A percentile compares a stretch with the other conserved stretches of the same genome.
phyloP scores from a whole-genome alignment of 2,888 invertebrate species.

The Pyrgus malvae region DNA sequence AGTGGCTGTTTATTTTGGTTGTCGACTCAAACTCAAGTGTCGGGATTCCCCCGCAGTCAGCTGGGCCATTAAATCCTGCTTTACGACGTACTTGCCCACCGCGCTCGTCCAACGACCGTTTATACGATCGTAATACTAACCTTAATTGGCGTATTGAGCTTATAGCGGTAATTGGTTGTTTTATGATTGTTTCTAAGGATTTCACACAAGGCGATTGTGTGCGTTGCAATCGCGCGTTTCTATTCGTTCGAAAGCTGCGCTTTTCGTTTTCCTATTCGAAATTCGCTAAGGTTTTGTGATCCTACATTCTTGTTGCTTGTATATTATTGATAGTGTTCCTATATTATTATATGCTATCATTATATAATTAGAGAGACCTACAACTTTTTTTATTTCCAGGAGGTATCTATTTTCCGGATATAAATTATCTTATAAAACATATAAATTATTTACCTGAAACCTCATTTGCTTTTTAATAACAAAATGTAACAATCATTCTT shows the following conservation, averaged over 20 bases:
- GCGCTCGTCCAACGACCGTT: conserved; percentile 50
- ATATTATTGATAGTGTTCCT: too few relatives aligned
- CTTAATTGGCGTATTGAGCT: conserved; percentile 77
- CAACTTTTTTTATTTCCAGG: too few relatives aligned
- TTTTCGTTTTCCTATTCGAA: too few relatives aligned
- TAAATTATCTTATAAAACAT: too few relatives aligned
- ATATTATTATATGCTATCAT: too few relatives aligned
- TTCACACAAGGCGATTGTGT: not conserved
- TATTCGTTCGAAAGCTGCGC: not conserved
- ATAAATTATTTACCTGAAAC: too few relatives aligned
- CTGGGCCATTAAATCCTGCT: conserved; percentile 67
- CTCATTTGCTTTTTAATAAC: too few relatives aligned
- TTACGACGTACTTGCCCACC: conserved; percentile 63
- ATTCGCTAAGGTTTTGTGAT: too few relatives aligned
- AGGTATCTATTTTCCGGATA: too few relatives aligned
- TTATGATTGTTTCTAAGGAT: conserved; percentile 44
- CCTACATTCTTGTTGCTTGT: too few relatives aligned
- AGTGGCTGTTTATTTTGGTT: conserved; percentile 27
- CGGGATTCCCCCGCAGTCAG: conserved; percentile 61
- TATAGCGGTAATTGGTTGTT: conserved; percentile 62
- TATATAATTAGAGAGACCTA: too few relatives aligned
- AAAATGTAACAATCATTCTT: too few relatives aligned
- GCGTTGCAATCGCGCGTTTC: not conserved
- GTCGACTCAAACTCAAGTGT: conserved; percentile 30
- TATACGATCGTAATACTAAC: conserved; percentile 67